Percentiles rank a stretch among this genome's conserved stretches.
These are phyloP conservation scores for Drosophila pseudotalamancana DNA, from an alignment of 2,888 invertebrate species.

Conservation along the genomic window DNA sequence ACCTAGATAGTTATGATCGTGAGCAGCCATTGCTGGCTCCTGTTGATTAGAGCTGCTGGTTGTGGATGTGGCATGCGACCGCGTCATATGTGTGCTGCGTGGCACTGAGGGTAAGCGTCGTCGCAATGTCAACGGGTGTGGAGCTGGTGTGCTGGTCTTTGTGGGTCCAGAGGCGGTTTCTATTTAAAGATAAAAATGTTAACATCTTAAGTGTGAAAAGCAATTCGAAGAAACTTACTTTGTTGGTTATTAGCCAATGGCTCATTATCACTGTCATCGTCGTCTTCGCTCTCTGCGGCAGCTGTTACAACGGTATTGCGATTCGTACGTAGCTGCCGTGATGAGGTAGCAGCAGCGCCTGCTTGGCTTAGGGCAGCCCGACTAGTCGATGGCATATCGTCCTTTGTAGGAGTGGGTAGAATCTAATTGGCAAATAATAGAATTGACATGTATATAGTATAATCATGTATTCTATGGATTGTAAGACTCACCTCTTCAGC, in stretches of 20 bases:
- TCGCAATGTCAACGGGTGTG: slow-evolving; percentile 73
- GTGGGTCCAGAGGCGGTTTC: slow-evolving; percentile 51
- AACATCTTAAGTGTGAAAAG: neutral
- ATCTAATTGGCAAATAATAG: slow-evolving; percentile 55
- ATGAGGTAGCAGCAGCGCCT: slow-evolving; percentile 32
- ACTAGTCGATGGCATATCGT: slow-evolving; percentile 74
- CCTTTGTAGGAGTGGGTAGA: slow-evolving; percentile 80
- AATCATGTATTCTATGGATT: neutral
- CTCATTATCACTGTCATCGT: slow-evolving; percentile 82
- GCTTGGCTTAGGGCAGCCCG: slow-evolving; percentile 60
- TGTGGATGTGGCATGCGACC: slow-evolving; percentile 81
- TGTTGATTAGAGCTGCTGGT: slow-evolving; percentile 48
- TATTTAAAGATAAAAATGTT: slow-evolving; percentile 2
- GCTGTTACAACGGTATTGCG: slow-evolving; percentile 78
- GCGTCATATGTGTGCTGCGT: slow-evolving; percentile 78
- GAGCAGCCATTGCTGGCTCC: slow-evolving; percentile 57
- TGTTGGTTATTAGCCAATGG: slow-evolving; percentile 81
- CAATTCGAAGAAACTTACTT: slow-evolving; percentile 50
- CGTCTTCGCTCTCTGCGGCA: slow-evolving; percentile 73
- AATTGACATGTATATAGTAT: neutral
- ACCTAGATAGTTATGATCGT: slow-evolving; percentile 84
- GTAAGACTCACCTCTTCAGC: slow-evolving; percentile 67
- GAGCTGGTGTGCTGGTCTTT: slow-evolving; percentile 48
- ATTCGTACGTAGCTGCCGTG: slow-evolving; percentile 82
- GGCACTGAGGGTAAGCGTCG: slow-evolving; percentile 59